phyloP scores from a whole-genome alignment of 1,140 invertebrate species.

The Drosophila mojavensis region DNA sequence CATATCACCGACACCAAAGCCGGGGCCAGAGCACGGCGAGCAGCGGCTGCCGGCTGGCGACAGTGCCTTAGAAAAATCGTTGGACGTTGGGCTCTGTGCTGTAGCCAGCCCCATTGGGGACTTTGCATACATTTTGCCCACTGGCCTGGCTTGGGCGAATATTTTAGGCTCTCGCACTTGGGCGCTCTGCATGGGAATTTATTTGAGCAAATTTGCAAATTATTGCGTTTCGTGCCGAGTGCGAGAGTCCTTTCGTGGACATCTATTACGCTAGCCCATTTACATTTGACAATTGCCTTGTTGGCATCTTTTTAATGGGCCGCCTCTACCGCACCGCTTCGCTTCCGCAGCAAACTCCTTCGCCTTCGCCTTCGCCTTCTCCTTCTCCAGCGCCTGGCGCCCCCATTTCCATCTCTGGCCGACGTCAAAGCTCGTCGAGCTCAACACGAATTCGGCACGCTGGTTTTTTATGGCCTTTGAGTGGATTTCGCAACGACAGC shows the following conservation, averaged over 20 bases:
- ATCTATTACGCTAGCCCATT: conserved; percentile 76
- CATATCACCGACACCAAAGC: conserved; percentile 64
- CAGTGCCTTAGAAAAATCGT: conserved; percentile 40
- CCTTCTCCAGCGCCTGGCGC: neutral
- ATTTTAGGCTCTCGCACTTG: conserved; percentile 57
- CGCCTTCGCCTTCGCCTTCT: neutral
- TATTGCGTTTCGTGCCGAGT: conserved; percentile 63
- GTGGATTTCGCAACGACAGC: conserved; percentile 51
- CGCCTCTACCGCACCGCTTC: conserved; percentile 1
- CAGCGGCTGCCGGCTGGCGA: neutral
- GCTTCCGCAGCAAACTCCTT: too few relatives aligned
- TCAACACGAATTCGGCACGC: conserved; percentile 47
- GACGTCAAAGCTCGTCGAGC: conserved; percentile 30
- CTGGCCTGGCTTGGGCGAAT: conserved; percentile 58
- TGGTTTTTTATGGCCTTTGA: conserved; percentile 65
- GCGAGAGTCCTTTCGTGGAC: conserved; percentile 41
- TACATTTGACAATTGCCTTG: conserved; percentile 81
- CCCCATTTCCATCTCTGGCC: neutral
- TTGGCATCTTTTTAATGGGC: conserved; percentile 72
- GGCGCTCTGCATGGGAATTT: conserved; percentile 72
- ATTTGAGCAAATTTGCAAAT: conserved; percentile 82
- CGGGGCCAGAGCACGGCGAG: neutral
- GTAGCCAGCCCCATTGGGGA: conserved; percentile 28
- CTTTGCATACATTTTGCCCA: conserved; percentile 73
- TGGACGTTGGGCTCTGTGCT: neutral